A percentile compares a stretch with the other conserved stretches of the same genome.
Evolutionary conservation across 2,888 invertebrate species (phyloP).

Genomic region (Tachystola acroxantha): DNA sequence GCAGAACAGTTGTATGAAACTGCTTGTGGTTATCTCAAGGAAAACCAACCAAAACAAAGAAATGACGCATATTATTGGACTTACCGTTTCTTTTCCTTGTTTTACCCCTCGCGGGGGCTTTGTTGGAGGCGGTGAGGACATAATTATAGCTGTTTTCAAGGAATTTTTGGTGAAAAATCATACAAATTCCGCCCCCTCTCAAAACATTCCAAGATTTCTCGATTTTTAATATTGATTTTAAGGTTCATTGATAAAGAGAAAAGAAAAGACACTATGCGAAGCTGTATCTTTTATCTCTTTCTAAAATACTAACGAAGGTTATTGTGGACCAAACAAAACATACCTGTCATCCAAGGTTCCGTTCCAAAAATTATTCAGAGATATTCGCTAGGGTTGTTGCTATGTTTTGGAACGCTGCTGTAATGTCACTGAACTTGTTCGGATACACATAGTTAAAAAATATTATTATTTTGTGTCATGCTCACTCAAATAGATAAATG

Average conservation of each 20-base stretch:
- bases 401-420: no score
- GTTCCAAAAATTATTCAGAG: no score
- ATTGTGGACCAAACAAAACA: no score
- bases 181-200: constrained; percentile 3
- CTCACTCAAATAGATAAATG: no score
- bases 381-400: no score
- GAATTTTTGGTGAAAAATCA: neutral
- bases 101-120: constrained; percentile 93
- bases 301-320: neutral
- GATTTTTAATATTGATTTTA: neutral
- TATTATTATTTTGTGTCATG: no score
- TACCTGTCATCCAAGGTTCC: no score
- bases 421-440: no score
- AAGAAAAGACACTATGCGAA: neutral
- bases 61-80: constrained; percentile 13
- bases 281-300: neutral
- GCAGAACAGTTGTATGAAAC: no score
- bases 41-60: neutral
- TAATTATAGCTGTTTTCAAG: constrained; percentile 27
- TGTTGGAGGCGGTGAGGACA: constrained; percentile 85
- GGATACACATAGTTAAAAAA: no score
- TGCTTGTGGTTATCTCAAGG: no score
- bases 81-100: constrained; percentile 91
- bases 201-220: neutral
- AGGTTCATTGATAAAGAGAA: neutral